These are phyloP conservation scores for Chelmon rostratus DNA, from an alignment of 2,797 vertebrate species.

Conservation along the genomic window DNA sequence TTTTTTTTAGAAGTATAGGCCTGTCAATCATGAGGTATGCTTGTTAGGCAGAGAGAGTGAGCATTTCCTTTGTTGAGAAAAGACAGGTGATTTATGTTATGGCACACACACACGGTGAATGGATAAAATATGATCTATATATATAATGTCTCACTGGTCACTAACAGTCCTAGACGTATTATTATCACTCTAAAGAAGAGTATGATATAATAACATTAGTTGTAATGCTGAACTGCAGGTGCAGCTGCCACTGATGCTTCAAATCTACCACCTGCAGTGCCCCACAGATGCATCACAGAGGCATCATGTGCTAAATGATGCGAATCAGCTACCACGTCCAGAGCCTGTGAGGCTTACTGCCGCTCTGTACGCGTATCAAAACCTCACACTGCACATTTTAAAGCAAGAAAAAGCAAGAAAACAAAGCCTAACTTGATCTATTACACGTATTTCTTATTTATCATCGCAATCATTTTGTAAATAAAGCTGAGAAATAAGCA, in stretches of 20 bases:
- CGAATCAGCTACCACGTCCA: conserved; percentile 33
- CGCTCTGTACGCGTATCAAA: not conserved
- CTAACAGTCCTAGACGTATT: conserved; percentile 3
- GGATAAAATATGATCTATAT: conserved; percentile 25
- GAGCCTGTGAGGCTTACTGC: conserved; percentile 22
- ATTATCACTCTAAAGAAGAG: conserved; percentile 23
- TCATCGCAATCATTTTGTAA: not conserved
- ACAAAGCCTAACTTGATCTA: not conserved
- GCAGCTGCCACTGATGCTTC: conserved; percentile 56
- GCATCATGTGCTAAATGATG: conserved; percentile 60
- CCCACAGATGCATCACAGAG: conserved; percentile 29
- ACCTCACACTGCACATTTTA: not conserved
- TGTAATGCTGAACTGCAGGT: conserved; percentile 50
- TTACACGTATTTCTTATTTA: not conserved
- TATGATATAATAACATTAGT: conserved; percentile 24
- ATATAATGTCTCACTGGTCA: conserved; percentile 8
- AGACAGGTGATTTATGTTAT: conserved; percentile 32
- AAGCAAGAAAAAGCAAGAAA: not conserved
- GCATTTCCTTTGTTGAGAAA: conserved; percentile 10
- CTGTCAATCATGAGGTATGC: conserved; percentile 29
- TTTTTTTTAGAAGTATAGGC: not conserved
- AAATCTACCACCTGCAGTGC: conserved; percentile 65
- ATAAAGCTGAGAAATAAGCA: not conserved
- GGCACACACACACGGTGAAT: not conserved
- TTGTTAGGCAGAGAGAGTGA: conserved; percentile 33